Evolutionary conservation across 2,797 vertebrate genomes (phyloP).

Genomic region (Cuculus canorus): DNA sequence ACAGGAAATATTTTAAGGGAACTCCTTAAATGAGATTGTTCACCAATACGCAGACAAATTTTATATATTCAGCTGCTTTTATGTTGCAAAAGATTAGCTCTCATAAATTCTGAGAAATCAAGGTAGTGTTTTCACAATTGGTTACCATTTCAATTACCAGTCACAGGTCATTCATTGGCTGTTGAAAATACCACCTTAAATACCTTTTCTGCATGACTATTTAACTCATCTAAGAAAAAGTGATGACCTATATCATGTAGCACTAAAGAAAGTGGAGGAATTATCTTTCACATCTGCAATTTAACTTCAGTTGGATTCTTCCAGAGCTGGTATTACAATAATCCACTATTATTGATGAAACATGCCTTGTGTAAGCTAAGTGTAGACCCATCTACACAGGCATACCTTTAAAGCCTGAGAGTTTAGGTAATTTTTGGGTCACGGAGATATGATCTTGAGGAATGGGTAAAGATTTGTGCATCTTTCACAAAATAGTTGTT

Average conservation of each 20-base stretch:
- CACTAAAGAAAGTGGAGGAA: background rate
- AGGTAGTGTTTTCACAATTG: background rate
- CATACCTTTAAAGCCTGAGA: background rate
- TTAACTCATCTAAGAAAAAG: background rate
- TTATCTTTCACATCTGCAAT: background rate
- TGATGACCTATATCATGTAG: background rate
- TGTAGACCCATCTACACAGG: background rate
- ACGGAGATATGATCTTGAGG: background rate
- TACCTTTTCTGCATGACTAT: accelerated
- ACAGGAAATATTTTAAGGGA: background rate
- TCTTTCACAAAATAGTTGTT: background rate
- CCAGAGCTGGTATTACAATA: background rate
- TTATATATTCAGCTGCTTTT: background rate
- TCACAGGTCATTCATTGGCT: background rate
- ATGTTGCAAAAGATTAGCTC: background rate
- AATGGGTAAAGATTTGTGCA: background rate
- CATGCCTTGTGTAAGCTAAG: background rate
- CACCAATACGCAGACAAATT: background rate
- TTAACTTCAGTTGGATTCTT: background rate
- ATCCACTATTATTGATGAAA: background rate
- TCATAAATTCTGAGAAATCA: background rate
- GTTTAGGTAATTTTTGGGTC: background rate
- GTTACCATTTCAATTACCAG: background rate
- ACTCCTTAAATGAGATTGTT: background rate
- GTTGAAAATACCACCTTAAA: background rate